A percentile compares a stretch with the other conserved stretches of the same genome.
phyloP scores from a whole-genome alignment of 2,113 vertebrate genomes.

The Tenrec ecaudatus region DNA sequence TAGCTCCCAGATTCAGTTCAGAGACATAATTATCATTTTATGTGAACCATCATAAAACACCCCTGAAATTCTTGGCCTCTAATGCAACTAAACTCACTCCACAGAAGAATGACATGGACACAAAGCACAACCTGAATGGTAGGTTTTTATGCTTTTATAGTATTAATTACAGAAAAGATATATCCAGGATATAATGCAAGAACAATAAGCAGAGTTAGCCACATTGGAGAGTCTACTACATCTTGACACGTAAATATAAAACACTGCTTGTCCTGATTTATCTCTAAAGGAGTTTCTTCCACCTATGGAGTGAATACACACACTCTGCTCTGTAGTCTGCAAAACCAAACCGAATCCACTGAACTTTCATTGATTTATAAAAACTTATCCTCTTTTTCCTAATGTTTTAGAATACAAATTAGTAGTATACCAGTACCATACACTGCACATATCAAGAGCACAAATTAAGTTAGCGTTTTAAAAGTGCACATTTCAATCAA shows the following conservation, averaged over 20 bases:
- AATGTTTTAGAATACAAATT: slow-evolving; percentile 26
- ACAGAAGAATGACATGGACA: neutral
- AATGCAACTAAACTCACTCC: neutral
- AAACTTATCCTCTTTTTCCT: neutral
- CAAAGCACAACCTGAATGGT: accelerated
- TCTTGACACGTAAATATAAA: slow-evolving; percentile 41
- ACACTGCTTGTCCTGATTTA: slow-evolving; percentile 33
- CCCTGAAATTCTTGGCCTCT: neutral
- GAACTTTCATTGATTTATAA: slow-evolving; percentile 37
- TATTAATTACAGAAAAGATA: neutral
- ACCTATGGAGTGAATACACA: neutral
- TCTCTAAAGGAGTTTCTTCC: neutral
- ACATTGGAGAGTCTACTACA: slow-evolving; percentile 1
- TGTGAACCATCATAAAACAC: no score
- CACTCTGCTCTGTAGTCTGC: neutral
- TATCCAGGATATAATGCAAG: neutral
- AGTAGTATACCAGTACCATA: neutral
- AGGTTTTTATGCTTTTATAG: neutral
- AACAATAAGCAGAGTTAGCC: slow-evolving; percentile 16
- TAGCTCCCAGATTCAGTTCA: no score
- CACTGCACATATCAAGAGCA: neutral
- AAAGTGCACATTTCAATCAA: neutral
- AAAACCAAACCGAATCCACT: neutral
- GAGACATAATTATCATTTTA: no score
- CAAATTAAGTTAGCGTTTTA: neutral